Conservation (phyloP, 1,140 invertebrate genomes). For the Ganaspis sp. region DNA sequence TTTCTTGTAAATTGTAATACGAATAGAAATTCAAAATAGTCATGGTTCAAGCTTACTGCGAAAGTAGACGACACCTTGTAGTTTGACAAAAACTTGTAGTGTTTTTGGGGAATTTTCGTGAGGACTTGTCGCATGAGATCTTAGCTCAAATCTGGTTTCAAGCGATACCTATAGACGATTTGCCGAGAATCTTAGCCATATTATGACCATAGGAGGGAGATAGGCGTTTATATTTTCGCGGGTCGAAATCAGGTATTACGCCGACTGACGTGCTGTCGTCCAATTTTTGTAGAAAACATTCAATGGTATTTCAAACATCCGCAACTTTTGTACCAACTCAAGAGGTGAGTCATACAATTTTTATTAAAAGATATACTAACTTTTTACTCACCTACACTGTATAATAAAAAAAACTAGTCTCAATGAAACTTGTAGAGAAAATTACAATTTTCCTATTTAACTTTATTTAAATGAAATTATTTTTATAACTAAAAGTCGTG, state of each 20-base stretch:
- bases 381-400: neutral
- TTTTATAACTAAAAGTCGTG: neutral
- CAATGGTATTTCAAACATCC: neutral
- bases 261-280: constrained; percentile 32
- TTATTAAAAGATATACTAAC: neutral
- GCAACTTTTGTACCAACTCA: neutral
- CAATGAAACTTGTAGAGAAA: neutral
- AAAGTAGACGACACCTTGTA: neutral
- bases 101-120: neutral
- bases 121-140: constrained; percentile 40
- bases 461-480: neutral
- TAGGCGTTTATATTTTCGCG: constrained; percentile 61
- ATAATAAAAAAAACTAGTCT: neutral
- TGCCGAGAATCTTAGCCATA: constrained; percentile 54
- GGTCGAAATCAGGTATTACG: constrained; percentile 58
- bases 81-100: neutral
- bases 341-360: neutral
- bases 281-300: constrained; percentile 19
- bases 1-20: too few species aligned
- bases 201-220: constrained; percentile 48
- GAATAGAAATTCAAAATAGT: neutral
- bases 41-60: neutral
- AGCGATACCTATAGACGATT: constrained; percentile 38
- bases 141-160: constrained; percentile 45
- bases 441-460: too few species aligned